Base-by-base conservation (phyloP, 2,888 invertebrate species). In the Folsomia candida region DNA sequence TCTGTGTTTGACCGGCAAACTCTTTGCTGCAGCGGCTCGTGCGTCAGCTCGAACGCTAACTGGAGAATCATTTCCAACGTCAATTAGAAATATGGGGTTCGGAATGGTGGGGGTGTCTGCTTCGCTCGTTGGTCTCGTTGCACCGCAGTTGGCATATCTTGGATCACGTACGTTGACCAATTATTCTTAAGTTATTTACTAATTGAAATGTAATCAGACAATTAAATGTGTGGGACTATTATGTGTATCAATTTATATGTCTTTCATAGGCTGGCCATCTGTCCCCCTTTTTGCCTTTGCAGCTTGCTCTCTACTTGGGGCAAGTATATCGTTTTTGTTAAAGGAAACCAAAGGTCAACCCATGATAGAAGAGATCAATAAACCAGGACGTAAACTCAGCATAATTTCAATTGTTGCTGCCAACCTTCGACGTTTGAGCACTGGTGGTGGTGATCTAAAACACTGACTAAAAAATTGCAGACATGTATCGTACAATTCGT, bases 241-340 rank as follows among this genome's bases (percentile, higher is more conserved):
- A 47, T 47, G 9, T 47, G 47, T 47, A 11, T 11, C 47, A 47
- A 11, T 18, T 47, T 47, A 9, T 47, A 11, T 11, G 9, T 59
- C 57, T 67, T 18, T 60, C 26, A 18, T 20, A 76, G 76, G 70
- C 51, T 76, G 73, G 73, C 69, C 64, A 24, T 71, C 75, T 11
- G 54, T 76, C 18, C 78, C 78, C 1, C 75, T 75, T 37, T 67
- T 76, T n/a, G 69, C 73, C 14, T 78, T 78, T 66, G 76, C 73
- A 28, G 51, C 67, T 11, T 67, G 75, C 18, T 71, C 74, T 37
- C n/a, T 78, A 1, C 47, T 58, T 1, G 75, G 75, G 2, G 74
- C 76, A 25, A 65, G 68, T 9, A 28, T 76, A 2, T 69, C 75
- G 2, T 58, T 78, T 20, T 54, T 75, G 22, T 61, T 78, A 18